Evolutionary conservation across 2,888 invertebrate genomes (phyloP).

Genomic region (Synanthedon andrenaeformis): DNA sequence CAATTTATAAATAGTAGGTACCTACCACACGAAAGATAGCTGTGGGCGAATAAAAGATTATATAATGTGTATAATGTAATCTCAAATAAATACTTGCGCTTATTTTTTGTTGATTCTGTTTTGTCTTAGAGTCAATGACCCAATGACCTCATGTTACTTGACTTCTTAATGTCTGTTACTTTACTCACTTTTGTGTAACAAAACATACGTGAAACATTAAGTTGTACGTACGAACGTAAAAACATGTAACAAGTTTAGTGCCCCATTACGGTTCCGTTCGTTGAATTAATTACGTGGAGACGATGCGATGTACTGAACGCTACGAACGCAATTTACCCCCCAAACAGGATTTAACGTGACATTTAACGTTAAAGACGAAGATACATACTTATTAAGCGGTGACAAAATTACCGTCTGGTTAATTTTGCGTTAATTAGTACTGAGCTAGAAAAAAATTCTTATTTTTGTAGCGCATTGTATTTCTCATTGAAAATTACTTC

Average conservation of each 20-base stretch:
- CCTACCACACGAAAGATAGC: too few relatives aligned
- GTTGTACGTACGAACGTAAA: not conserved
- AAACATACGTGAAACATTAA: not conserved
- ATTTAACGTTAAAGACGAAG: slow-evolving; percentile 18
- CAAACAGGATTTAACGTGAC: slow-evolving; percentile 13
- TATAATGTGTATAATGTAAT: too few relatives aligned
- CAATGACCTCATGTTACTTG: not conserved
- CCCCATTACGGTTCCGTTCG: slow-evolving; percentile 7
- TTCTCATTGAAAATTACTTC: too few relatives aligned
- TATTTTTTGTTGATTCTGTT: too few relatives aligned
- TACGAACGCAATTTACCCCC: slow-evolving; percentile 23
- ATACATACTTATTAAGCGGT: slow-evolving; percentile 3
- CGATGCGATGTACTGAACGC: slow-evolving; percentile 15
- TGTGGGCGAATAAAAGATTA: too few relatives aligned
- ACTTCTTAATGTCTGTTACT: not conserved
- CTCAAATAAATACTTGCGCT: too few relatives aligned
- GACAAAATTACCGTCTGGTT: not conserved
- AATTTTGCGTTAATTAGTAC: not conserved
- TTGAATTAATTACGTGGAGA: slow-evolving; percentile 24
- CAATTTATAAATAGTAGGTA: too few relatives aligned
- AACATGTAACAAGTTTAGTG: not conserved
- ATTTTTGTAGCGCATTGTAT: too few relatives aligned
- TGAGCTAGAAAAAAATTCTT: not conserved
- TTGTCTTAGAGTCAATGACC: not conserved
- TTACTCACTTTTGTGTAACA: not conserved